Conservation (phyloP, 2,113 vertebrate species). For the Anguilla rostrata region DNA sequence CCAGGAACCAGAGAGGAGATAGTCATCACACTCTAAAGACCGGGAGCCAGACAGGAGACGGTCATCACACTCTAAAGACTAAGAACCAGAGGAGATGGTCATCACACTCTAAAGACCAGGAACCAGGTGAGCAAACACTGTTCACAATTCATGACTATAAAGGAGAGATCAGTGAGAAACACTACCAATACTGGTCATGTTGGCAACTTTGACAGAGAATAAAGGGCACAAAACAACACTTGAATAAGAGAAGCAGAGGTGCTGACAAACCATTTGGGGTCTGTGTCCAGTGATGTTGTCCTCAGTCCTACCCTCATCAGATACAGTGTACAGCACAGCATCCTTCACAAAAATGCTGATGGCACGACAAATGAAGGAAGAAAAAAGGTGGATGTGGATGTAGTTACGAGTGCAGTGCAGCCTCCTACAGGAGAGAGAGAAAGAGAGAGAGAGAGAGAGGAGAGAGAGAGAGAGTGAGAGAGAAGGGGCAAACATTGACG, state of each 20-base stretch:
- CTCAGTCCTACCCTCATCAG: slow-evolving; percentile 41
- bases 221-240: too few relatives aligned
- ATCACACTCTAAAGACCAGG: neutral
- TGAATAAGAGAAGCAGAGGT: neutral
- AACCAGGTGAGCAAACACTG: neutral
- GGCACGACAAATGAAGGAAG: slow-evolving; percentile 86
- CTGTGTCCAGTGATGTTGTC: slow-evolving; percentile 50
- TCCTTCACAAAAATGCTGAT: slow-evolving; percentile 89
- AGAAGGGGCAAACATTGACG: neutral
- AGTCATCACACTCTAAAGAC: too few relatives aligned
- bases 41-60: too few relatives aligned
- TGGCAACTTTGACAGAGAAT: too few relatives aligned
- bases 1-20: too few relatives aligned
- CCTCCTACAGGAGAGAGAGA: slow-evolving; percentile 58
- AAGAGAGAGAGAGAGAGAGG: neutral
- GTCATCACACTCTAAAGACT: too few relatives aligned
- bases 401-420: slow-evolving; percentile 90
- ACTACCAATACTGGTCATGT: neutral
- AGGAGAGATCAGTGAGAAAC: neutral
- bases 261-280: slow-evolving; percentile 69
- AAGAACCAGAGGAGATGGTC: neutral
- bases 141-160: neutral
- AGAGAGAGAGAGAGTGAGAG: neutral
- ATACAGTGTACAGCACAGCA: slow-evolving; percentile 74
- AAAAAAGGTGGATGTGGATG: slow-evolving; percentile 89